A percentile compares a stretch with the other conserved stretches of the same genome.
Conservation (phyloP, 2,888 invertebrate genomes). For the Macrosoma leucophasiata region DNA sequence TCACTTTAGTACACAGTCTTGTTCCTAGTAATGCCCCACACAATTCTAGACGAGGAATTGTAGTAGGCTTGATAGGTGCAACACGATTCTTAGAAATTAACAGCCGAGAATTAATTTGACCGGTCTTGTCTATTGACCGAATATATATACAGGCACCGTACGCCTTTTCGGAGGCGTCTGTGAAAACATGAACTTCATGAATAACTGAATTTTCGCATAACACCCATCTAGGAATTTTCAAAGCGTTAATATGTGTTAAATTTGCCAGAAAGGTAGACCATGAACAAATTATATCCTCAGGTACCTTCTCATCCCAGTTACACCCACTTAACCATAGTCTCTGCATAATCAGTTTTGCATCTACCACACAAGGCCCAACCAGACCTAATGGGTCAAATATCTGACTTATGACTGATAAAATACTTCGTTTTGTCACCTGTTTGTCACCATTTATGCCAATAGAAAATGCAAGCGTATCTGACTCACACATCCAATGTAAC, state of each 20-base stretch:
- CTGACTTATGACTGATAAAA: conserved; percentile 20
- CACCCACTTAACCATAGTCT: conserved; percentile 13
- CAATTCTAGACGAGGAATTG: conserved; percentile 2
- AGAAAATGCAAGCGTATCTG: too few relatives aligned
- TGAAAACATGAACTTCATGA: conserved; percentile 27
- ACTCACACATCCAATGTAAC: conserved; percentile 8
- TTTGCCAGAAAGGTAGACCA: conserved; percentile 6
- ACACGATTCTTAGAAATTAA: conserved; percentile 4
- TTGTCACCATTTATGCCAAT: too few relatives aligned
- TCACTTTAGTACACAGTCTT: conserved; percentile 1
- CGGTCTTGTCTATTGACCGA: conserved; percentile 12
- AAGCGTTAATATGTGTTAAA: conserved; percentile 13
- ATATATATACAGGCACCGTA: conserved; percentile 28
- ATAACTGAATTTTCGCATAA: conserved; percentile 2
- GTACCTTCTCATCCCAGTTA: conserved; percentile 26
- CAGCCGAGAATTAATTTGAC: too few relatives aligned
- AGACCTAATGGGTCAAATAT: conserved; percentile 20
- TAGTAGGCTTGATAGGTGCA: neutral
- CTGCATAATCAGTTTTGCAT: conserved; percentile 21
- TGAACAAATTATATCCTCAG: conserved; percentile 12
- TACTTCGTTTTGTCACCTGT: conserved; percentile 27
- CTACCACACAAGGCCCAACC: conserved; percentile 13
- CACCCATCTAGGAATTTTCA: conserved; percentile 25
- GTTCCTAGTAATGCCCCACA: conserved; percentile 3
- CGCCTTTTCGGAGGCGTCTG: conserved; percentile 28